Evolutionary conservation across 2,113 vertebrate genomes (phyloP).

Genomic region (Poecile atricapillus): DNA sequence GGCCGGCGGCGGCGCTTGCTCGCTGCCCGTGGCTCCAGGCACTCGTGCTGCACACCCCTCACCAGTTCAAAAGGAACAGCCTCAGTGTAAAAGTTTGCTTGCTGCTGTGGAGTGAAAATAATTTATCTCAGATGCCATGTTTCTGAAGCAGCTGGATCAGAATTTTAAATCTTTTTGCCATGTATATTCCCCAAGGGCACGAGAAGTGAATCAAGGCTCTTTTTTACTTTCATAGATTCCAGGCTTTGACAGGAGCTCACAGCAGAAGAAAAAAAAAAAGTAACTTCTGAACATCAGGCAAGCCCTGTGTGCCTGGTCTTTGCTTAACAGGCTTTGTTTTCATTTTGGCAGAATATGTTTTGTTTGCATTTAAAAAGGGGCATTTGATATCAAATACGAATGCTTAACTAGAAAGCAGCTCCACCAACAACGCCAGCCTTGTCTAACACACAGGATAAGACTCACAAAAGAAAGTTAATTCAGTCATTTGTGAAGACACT

Average conservation of each 20-base stretch:
- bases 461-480: slow-evolving; percentile 31
- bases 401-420: slow-evolving; percentile 16
- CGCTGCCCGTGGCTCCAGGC: not conserved
- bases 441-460: not conserved
- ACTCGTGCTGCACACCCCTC: not conserved
- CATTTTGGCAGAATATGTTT: slow-evolving; percentile 41
- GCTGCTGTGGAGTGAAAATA: slow-evolving; percentile 56
- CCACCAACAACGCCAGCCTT: not conserved
- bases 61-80: slow-evolving; percentile 61
- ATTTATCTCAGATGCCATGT: slow-evolving; percentile 59
- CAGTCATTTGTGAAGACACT: not conserved
- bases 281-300: slow-evolving; percentile 60
- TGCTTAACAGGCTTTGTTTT: slow-evolving; percentile 52
- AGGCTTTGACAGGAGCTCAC: slow-evolving; percentile 63
- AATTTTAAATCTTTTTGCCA: slow-evolving; percentile 73
- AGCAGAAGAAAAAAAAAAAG: slow-evolving; percentile 30
- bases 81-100: slow-evolving; percentile 37
- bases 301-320: slow-evolving; percentile 32
- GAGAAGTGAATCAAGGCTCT: slow-evolving; percentile 59
- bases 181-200: slow-evolving; percentile 51
- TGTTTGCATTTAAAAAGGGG: slow-evolving; percentile 60
- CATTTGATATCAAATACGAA: slow-evolving; percentile 19
- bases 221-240: slow-evolving; percentile 67
- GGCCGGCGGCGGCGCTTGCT: not conserved
- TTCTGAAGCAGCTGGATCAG: slow-evolving; percentile 66